Conservation (phyloP, 2,888 invertebrate species). For the Plebejus argus region DNA sequence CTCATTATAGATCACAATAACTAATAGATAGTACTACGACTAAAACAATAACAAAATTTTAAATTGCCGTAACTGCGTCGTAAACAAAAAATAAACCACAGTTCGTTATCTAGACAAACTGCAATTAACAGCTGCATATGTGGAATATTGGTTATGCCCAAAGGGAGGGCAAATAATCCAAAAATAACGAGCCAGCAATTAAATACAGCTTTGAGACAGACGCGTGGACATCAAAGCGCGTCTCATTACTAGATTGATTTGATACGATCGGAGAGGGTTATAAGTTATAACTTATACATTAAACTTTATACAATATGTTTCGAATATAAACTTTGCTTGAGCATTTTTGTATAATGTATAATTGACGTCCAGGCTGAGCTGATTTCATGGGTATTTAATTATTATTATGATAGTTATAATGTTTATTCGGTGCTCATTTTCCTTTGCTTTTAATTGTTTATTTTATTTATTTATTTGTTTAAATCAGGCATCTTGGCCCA, state of each 20-base stretch:
- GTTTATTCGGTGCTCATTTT: background rate
- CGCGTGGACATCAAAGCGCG: slow-evolving; percentile 68
- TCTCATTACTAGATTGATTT: slow-evolving; percentile 50
- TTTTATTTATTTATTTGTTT: no score
- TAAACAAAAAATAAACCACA: background rate
- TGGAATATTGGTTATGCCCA: slow-evolving; percentile 50
- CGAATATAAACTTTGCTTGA: background rate
- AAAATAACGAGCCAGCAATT: slow-evolving; percentile 79
- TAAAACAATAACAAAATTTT: background rate
- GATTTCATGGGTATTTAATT: background rate
- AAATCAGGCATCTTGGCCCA: no score
- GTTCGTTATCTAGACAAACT: slow-evolving; percentile 46
- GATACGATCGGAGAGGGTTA: slow-evolving; percentile 30
- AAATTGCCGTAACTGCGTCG: background rate
- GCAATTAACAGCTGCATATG: slow-evolving; percentile 62
- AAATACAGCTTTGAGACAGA: slow-evolving; percentile 74
- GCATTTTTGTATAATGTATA: no score
- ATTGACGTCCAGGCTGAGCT: background rate
- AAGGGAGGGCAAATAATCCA: slow-evolving; percentile 71
- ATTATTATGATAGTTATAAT: background rate
- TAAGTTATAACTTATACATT: background rate
- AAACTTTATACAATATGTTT: background rate
- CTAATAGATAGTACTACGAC: background rate
- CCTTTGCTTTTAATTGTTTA: no score
- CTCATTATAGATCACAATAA: background rate